These are phyloP conservation scores for Allolobophora icterica DNA, from an alignment of 2,888 invertebrate species.

Conservation along the genomic window DNA sequence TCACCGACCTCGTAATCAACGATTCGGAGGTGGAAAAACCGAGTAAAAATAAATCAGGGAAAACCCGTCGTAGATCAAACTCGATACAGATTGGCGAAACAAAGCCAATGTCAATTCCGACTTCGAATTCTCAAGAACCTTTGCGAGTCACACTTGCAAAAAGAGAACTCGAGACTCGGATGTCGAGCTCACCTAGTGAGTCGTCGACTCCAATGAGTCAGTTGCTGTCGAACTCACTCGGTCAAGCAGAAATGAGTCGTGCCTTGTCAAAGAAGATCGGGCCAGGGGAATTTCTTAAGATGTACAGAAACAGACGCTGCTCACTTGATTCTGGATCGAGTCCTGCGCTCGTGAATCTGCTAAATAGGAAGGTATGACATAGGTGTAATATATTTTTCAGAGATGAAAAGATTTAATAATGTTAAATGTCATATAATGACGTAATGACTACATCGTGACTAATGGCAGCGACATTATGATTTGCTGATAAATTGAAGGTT, in stretches of 20 bases:
- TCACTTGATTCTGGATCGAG: not conserved
- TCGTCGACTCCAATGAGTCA: not conserved
- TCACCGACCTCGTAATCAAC: not conserved
- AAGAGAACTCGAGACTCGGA: not conserved
- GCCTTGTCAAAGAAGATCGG: not conserved
- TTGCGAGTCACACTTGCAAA: not conserved
- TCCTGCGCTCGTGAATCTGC: not conserved
- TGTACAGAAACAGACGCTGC: constrained; percentile 18
- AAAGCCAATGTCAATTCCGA: not conserved
- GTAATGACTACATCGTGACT: too few relatives aligned
- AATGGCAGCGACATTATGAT: not conserved
- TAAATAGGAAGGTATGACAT: not conserved
- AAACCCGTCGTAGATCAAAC: not conserved
- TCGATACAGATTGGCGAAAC: not conserved
- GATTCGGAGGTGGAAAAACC: constrained; percentile 3
- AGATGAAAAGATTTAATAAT: too few relatives aligned
- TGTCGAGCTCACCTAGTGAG: not conserved
- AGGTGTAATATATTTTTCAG: not conserved
- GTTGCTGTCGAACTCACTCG: not conserved
- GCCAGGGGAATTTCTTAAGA: not conserved
- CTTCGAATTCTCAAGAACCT: constrained; percentile 5
- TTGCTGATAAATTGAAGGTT: not conserved
- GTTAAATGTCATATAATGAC: too few relatives aligned
- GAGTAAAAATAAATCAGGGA: not conserved
- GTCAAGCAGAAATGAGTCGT: not conserved